Conservation (phyloP, 2,888 invertebrate genomes). For the Perdita meconis region DNA sequence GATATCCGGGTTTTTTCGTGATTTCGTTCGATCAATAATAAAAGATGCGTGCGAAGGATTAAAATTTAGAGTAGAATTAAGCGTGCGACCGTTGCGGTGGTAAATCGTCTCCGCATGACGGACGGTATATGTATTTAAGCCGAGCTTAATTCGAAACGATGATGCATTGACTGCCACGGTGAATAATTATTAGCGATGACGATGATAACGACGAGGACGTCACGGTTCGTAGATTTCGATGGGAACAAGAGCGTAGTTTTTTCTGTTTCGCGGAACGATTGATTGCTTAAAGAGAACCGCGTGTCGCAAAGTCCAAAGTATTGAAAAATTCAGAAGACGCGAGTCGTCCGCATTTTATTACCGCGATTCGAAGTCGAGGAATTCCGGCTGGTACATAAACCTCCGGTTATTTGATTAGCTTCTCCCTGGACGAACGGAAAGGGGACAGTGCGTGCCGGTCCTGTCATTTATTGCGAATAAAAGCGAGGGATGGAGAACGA, state of each 20-base stretch:
- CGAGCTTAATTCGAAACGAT: conserved; percentile 53
- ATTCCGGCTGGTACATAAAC: not conserved
- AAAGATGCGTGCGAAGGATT: conserved; percentile 8
- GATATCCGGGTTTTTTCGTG: not conserved
- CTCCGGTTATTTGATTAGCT: not conserved
- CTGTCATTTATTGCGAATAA: conserved; percentile 31
- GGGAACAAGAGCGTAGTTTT: not conserved
- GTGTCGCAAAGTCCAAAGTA: no score
- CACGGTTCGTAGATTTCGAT: conserved; percentile 24
- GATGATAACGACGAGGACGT: conserved; percentile 33
- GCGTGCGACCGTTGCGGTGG: conserved; percentile 24
- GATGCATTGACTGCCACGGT: conserved; percentile 37
- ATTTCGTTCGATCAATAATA: conserved; percentile 1
- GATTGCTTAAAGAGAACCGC: no score
- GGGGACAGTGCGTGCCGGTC: not conserved
- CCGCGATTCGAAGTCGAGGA: not conserved
- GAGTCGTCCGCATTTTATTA: not conserved
- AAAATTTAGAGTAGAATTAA: conserved; percentile 39
- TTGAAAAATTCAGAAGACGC: not conserved
- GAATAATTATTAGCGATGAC: conserved; percentile 51
- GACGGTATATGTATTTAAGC: conserved; percentile 41
- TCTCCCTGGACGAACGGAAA: not conserved
- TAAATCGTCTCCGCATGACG: conserved; percentile 36
- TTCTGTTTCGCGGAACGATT: not conserved
- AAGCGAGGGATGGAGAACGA: conserved; percentile 16